Percentiles rank a stretch among this genome's conserved stretches.
These are phyloP conservation scores for Panzeria rudis DNA, from an alignment of 2,888 invertebrate genomes.

Conservation along the genomic window DNA sequence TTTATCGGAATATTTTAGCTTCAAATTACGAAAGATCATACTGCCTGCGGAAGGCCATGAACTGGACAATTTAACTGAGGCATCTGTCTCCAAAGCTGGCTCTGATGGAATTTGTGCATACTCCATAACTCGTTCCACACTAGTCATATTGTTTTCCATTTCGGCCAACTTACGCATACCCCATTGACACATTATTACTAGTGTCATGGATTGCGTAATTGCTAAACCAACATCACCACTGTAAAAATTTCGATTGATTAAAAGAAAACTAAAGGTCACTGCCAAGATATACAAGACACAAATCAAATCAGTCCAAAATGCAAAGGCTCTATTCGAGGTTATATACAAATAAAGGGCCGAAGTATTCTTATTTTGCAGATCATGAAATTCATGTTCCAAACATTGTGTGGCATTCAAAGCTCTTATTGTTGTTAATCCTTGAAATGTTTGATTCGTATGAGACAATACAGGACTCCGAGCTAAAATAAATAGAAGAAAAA, in stretches of 20 bases:
- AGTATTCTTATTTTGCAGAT: slow-evolving; percentile 87
- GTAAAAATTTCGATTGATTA: slow-evolving; percentile 84
- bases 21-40: slow-evolving; percentile 87
- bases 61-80: slow-evolving; percentile 80
- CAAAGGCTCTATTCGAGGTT: slow-evolving; percentile 95
- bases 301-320: slow-evolving; percentile 95
- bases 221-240: slow-evolving; percentile 89
- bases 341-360: slow-evolving; percentile 92
- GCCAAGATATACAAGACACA: slow-evolving; percentile 93
- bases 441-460: slow-evolving; percentile 89
- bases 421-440: slow-evolving; percentile 91
- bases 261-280: slow-evolving; percentile 93
- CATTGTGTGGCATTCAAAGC: slow-evolving; percentile 87
- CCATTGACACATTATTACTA: slow-evolving; percentile 91
- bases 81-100: slow-evolving; percentile 84
- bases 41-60: slow-evolving; percentile 89
- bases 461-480: slow-evolving; percentile 92
- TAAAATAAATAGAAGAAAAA: slow-evolving; percentile 79
- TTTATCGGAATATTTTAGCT: slow-evolving; percentile 87
- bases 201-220: slow-evolving; percentile 88
- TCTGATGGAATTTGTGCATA: slow-evolving; percentile 89
- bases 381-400: slow-evolving; percentile 87
- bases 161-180: slow-evolving; percentile 95
- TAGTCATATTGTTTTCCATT: slow-evolving; percentile 91
- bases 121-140: slow-evolving; percentile 92